phyloP scores from a whole-genome alignment of 2,797 vertebrate species.

The Sternarchorhynchus goeldii region DNA sequence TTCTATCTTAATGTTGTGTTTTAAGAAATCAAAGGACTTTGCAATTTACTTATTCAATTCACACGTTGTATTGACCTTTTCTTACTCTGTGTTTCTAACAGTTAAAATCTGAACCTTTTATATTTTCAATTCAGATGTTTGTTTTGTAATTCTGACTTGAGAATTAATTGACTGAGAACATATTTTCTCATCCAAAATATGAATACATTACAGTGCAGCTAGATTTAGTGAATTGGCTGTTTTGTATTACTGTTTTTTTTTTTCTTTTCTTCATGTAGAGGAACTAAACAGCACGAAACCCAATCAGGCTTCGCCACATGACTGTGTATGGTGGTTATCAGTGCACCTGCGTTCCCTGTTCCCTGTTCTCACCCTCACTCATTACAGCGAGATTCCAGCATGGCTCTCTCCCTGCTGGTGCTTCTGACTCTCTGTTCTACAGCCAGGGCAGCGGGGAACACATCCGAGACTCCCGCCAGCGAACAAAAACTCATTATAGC shows the following conservation, averaged over 20 bases:
- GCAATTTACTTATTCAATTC: no score
- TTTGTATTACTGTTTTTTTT: not conserved
- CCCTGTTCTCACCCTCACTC: not conserved
- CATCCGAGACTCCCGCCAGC: slow-evolving; percentile 15
- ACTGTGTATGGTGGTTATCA: slow-evolving; percentile 22
- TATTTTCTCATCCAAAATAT: no score
- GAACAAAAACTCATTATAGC: slow-evolving; percentile 57
- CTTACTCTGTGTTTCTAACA: no score
- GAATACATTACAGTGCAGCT: no score
- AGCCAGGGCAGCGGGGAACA: slow-evolving; percentile 40
- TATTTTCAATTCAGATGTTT: no score
- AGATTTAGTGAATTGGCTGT: no score
- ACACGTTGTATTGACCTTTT: no score
- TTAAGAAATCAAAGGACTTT: no score
- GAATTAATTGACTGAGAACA: no score
- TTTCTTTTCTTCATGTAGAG: not conserved
- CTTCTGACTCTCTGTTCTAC: slow-evolving; percentile 42
- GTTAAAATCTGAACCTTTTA: no score
- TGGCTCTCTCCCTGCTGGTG: slow-evolving; percentile 40
- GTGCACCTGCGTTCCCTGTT: slow-evolving; percentile 37
- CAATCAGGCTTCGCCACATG: slow-evolving; percentile 53
- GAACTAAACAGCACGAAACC: not conserved
- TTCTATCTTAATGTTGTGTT: no score
- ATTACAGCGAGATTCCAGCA: slow-evolving; percentile 36
- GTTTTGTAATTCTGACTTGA: no score